phyloP scores from a whole-genome alignment of 2,888 invertebrate species.

The Meteorus colon region DNA sequence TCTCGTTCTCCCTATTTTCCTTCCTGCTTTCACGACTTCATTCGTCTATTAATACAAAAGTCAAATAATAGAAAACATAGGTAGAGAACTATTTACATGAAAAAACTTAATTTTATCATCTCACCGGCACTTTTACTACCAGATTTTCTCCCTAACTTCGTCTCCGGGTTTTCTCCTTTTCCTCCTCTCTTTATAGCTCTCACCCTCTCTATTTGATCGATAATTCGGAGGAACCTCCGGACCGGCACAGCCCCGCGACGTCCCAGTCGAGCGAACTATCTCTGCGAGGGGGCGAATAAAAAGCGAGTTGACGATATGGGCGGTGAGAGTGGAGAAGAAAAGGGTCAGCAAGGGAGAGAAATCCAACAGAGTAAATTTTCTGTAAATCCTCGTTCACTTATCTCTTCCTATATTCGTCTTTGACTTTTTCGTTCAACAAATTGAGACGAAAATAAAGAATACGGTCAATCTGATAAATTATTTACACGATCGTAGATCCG shows the following conservation, averaged over 20 bases:
- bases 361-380: conserved; percentile 10
- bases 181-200: too few species aligned
- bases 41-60: background rate
- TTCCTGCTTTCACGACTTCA: background rate
- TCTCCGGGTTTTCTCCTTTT: conserved; percentile 24
- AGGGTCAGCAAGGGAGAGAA: background rate
- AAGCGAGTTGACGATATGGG: conserved; percentile 31
- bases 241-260: conserved; percentile 53
- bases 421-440: background rate
- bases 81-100: background rate
- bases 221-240: conserved; percentile 60
- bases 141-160: conserved; percentile 21
- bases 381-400: conserved; percentile 33
- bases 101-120: background rate
- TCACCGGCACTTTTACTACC: conserved; percentile 18
- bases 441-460: too few species aligned
- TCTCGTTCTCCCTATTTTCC: background rate
- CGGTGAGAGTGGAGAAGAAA: background rate
- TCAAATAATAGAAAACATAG: background rate
- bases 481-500: background rate
- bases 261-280: conserved; percentile 44
- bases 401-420: background rate
- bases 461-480: too few species aligned
- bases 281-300: conserved; percentile 35
- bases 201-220: conserved; percentile 63